Conservation (phyloP, 1,140 invertebrate genomes). For the Lordiphosa collinella region DNA sequence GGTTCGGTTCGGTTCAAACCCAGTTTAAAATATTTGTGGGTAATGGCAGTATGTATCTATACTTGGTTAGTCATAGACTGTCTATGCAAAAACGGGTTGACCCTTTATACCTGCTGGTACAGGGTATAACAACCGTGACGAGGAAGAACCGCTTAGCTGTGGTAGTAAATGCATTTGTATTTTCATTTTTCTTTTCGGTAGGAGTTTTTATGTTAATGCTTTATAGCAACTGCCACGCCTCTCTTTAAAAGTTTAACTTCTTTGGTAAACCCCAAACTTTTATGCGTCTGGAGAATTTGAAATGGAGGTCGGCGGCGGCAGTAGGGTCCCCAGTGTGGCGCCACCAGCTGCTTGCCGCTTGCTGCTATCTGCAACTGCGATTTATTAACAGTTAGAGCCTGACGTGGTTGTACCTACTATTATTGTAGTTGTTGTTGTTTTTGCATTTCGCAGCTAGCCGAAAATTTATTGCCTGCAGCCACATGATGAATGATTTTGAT, state of each 20-base stretch:
- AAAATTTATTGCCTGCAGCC: constrained; percentile 77
- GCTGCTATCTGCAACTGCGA: constrained; percentile 65
- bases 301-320: background rate
- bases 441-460: constrained; percentile 59
- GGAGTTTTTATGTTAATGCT: constrained; percentile 33
- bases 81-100: too few relatives aligned
- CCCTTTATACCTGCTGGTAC: too few relatives aligned
- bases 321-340: constrained; percentile 24
- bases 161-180: constrained; percentile 27
- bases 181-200: constrained; percentile 7
- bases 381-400: constrained; percentile 70
- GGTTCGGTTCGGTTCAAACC: too few relatives aligned
- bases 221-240: constrained; percentile 41
- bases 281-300: constrained; percentile 10
- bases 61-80: too few relatives aligned
- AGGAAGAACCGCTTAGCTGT: constrained; percentile 10
- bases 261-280: constrained; percentile 41
- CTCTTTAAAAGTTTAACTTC: constrained; percentile 39
- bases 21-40: too few relatives aligned
- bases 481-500: constrained; percentile 78
- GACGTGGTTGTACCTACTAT: constrained; percentile 36
- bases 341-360: constrained; percentile 54
- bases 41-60: too few relatives aligned
- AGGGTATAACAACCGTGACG: background rate
- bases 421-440: constrained; percentile 34